A percentile compares a stretch with the other conserved stretches of the same genome.
These are phyloP conservation scores for Cydia strobilella DNA, from an alignment of 1,140 invertebrate genomes.

Conservation along the genomic window DNA sequence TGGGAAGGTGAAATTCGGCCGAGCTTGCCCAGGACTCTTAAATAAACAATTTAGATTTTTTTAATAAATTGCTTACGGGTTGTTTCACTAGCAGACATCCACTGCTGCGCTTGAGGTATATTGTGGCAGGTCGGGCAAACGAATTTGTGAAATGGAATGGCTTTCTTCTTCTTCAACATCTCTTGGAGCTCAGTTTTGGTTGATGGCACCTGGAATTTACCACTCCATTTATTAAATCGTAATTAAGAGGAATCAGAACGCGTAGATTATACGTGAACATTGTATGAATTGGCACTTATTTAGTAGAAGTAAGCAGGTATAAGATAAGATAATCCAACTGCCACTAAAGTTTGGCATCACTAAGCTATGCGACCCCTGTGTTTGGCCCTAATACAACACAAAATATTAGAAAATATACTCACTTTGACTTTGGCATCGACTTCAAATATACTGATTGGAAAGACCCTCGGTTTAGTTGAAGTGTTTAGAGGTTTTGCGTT, in stretches of 20 bases:
- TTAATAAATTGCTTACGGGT: conserved; percentile 63
- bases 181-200: conserved; percentile 88
- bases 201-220: conserved; percentile 81
- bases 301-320: too few relatives aligned
- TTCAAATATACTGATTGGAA: conserved; percentile 91
- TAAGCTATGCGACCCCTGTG: too few relatives aligned
- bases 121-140: conserved; percentile 94
- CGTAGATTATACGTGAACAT: conserved; percentile 31
- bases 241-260: not conserved
- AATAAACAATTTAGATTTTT: not conserved
- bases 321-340: too few relatives aligned
- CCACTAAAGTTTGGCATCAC: too few relatives aligned
- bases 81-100: conserved; percentile 86
- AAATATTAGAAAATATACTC: conserved; percentile 44
- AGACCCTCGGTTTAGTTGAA: conserved; percentile 87
- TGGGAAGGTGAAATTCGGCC: too few relatives aligned
- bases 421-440: conserved; percentile 84
- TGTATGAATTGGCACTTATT: not conserved
- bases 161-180: conserved; percentile 88
- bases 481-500: conserved; percentile 83
- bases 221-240: not conserved
- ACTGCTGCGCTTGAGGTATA: conserved; percentile 91
- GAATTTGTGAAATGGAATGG: conserved; percentile 95
- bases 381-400: too few relatives aligned
- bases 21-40: too few relatives aligned